These are phyloP conservation scores for Tetraneura akinire DNA, from an alignment of 1,140 invertebrate genomes.

Conservation along the genomic window DNA sequence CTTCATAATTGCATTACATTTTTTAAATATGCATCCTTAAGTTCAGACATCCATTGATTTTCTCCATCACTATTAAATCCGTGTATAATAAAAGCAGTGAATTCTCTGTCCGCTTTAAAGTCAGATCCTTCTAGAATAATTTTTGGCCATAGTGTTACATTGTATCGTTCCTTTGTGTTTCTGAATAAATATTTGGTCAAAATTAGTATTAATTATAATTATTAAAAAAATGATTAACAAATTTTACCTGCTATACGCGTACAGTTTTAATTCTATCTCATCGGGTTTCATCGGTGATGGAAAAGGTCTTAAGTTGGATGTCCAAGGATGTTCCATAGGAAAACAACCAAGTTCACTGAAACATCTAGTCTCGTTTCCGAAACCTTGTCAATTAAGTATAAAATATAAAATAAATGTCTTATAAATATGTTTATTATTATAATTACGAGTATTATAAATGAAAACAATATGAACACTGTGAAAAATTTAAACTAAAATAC, in stretches of 20 bases:
- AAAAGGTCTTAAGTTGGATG: constrained; percentile 55
- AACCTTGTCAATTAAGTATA: constrained; percentile 8
- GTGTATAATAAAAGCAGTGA: constrained; percentile 56
- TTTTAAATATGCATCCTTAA: constrained; percentile 56
- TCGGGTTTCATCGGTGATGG: constrained; percentile 55
- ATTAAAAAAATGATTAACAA: background rate
- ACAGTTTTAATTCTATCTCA: constrained; percentile 54
- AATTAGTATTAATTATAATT: background rate
- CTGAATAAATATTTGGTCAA: constrained; percentile 12
- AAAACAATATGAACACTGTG: too few relatives aligned
- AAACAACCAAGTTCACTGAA: constrained; percentile 57
- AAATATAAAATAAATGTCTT: too few relatives aligned
- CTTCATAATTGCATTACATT: constrained; percentile 52
- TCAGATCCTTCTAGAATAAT: constrained; percentile 52
- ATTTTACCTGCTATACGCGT: constrained; percentile 55
- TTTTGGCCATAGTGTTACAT: constrained; percentile 54
- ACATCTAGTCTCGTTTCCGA: constrained; percentile 50
- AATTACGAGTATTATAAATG: too few relatives aligned
- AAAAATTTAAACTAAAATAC: too few relatives aligned
- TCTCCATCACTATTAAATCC: constrained; percentile 56
- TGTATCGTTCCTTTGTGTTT: constrained; percentile 31
- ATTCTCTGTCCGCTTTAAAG: constrained; percentile 52
- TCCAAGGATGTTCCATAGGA: constrained; percentile 55
- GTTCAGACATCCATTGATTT: constrained; percentile 54
- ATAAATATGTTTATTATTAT: too few relatives aligned